Conservation (phyloP, 2,113 vertebrate species). For the Menura novaehollandiae region DNA sequence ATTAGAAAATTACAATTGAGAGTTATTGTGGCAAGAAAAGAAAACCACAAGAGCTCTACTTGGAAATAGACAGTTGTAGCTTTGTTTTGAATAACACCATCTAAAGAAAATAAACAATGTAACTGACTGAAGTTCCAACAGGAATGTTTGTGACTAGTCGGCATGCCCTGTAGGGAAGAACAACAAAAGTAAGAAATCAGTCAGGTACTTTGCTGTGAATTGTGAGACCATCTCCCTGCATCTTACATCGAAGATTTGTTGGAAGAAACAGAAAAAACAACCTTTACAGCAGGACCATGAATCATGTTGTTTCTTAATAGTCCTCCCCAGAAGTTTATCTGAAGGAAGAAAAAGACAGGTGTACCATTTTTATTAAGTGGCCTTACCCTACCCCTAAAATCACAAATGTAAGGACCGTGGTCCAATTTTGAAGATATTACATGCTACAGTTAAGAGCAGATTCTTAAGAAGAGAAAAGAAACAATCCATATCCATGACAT, state of each 20-base stretch:
- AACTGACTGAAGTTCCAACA: neutral
- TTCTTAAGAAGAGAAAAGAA: neutral
- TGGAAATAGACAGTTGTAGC: neutral
- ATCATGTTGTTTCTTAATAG: neutral
- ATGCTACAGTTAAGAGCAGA: neutral
- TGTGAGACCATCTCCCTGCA: neutral
- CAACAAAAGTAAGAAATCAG: neutral
- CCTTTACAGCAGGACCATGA: neutral
- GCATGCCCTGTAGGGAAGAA: neutral
- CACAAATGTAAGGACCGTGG: fast-evolving
- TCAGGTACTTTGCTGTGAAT: neutral
- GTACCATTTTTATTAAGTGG: neutral
- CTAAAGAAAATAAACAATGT: neutral
- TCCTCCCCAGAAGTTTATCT: neutral
- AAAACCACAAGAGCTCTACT: fast-evolving
- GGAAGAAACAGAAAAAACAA: neutral
- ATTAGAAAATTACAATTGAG: neutral
- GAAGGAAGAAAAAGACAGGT: neutral
- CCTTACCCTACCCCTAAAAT: neutral
- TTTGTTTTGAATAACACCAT: neutral
- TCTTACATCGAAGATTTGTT: neutral
- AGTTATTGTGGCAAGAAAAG: neutral
- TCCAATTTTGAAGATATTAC: neutral
- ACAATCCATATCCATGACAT: neutral
- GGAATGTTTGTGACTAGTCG: neutral